Conservation (phyloP, 2,797 vertebrate species). For the Glyptemys insculpta region DNA sequence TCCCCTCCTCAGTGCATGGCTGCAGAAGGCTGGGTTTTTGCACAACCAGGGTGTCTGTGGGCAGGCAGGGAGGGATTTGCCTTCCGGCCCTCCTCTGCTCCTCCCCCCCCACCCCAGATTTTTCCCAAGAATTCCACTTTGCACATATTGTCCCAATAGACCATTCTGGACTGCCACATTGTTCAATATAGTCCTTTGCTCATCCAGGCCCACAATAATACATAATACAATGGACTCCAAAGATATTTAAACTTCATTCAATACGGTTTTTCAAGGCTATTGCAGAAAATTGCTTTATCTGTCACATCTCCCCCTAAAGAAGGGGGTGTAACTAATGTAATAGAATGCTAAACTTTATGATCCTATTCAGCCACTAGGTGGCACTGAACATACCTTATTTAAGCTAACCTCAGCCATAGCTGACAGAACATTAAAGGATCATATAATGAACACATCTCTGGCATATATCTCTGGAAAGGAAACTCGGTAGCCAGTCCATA, state of each 20-base stretch:
- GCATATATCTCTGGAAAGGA: background rate
- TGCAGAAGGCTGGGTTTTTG: background rate
- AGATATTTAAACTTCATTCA: background rate
- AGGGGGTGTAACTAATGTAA: background rate
- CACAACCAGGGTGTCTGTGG: background rate
- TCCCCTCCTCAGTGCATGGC: background rate
- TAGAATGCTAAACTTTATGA: background rate
- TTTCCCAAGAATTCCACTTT: background rate
- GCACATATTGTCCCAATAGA: background rate
- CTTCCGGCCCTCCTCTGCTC: background rate
- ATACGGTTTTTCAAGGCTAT: background rate
- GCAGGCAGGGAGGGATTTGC: background rate
- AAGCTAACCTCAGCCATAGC: background rate
- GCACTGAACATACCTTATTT: background rate
- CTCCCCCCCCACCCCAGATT: rapidly evolving
- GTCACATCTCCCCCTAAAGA: background rate
- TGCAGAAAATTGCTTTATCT: background rate
- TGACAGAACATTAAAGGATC: background rate
- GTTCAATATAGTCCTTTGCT: background rate
- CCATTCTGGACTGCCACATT: background rate
- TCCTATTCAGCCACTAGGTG: background rate
- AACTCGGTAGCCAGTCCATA: background rate
- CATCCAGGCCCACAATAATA: background rate
- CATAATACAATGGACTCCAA: background rate
- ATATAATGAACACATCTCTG: background rate